Conservation (phyloP, 2,888 invertebrate species). For the Lasioglossum calceatum region DNA sequence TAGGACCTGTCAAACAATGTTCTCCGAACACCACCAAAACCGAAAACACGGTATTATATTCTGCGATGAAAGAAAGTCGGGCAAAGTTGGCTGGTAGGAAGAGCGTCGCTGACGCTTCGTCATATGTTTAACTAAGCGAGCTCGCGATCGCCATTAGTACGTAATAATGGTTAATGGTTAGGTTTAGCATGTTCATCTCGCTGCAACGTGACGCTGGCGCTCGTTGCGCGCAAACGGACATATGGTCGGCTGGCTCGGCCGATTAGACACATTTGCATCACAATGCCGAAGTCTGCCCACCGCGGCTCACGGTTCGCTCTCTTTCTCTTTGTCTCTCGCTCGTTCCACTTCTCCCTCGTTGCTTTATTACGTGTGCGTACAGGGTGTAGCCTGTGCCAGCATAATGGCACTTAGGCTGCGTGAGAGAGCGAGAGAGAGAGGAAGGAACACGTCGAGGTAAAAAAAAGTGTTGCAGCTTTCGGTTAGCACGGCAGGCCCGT, state of each 20-base stretch:
- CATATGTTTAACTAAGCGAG: slow-evolving; percentile 78
- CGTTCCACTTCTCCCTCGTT: slow-evolving; percentile 53
- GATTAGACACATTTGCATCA: slow-evolving; percentile 84
- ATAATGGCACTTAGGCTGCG: slow-evolving; percentile 81
- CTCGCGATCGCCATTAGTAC: slow-evolving; percentile 78
- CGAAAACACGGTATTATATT: slow-evolving; percentile 8
- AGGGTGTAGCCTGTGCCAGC: slow-evolving; percentile 77
- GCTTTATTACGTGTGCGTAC: slow-evolving; percentile 78
- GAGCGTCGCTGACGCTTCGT: slow-evolving; percentile 43
- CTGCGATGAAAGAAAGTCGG: slow-evolving; percentile 21
- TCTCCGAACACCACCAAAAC: neutral
- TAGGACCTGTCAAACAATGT: neutral
- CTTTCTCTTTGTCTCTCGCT: slow-evolving; percentile 52
- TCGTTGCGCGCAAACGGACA: slow-evolving; percentile 79
- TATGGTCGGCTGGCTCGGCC: slow-evolving; percentile 83
- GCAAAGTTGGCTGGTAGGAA: slow-evolving; percentile 8
- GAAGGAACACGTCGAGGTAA: slow-evolving; percentile 46
- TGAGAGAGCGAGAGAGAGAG: slow-evolving; percentile 63
- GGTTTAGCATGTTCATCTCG: slow-evolving; percentile 74
- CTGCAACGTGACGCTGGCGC: slow-evolving; percentile 61
- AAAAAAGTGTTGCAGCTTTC: slow-evolving; percentile 79
- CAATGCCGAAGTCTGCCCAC: slow-evolving; percentile 81
- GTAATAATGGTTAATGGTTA: slow-evolving; percentile 79
- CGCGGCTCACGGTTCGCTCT: slow-evolving; percentile 60
- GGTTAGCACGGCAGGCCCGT: slow-evolving; percentile 57